Conservation (phyloP, 2,113 vertebrate species). For the Strix uralensis region DNA sequence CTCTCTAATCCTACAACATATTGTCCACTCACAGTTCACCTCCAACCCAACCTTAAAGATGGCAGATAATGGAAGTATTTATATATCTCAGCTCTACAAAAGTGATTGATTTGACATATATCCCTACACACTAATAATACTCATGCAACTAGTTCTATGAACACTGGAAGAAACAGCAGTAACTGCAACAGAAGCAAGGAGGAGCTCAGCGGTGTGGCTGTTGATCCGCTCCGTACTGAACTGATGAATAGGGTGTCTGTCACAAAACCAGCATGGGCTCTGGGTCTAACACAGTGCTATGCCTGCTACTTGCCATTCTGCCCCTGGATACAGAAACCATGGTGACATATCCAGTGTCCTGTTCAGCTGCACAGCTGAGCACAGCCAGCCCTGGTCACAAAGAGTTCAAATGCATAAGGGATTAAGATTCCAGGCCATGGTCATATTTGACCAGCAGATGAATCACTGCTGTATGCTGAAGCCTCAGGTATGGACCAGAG, state of each 20-base stretch:
- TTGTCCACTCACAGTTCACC: conserved; percentile 9
- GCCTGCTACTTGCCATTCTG: not conserved
- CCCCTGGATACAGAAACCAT: not conserved
- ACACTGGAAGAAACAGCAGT: not conserved
- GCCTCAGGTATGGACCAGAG: not conserved
- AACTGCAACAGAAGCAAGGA: not conserved
- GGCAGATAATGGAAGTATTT: not conserved
- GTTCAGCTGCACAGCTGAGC: not conserved
- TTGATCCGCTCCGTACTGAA: not conserved
- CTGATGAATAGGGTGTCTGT: not conserved
- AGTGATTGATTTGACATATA: not conserved
- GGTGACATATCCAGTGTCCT: not conserved
- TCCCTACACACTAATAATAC: not conserved
- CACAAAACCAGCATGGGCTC: not conserved
- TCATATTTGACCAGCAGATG: not conserved
- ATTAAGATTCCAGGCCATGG: not conserved
- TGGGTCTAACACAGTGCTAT: not conserved
- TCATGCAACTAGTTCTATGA: not conserved
- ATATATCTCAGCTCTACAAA: not conserved
- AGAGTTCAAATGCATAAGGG: accelerated
- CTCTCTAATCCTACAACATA: conserved; percentile 16
- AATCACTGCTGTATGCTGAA: not conserved
- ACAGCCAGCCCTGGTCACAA: not conserved
- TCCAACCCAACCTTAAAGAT: conserved; percentile 30
- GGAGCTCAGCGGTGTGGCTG: not conserved